Conservation (phyloP, 2,888 invertebrate genomes). For the Cantharis lateralis region DNA sequence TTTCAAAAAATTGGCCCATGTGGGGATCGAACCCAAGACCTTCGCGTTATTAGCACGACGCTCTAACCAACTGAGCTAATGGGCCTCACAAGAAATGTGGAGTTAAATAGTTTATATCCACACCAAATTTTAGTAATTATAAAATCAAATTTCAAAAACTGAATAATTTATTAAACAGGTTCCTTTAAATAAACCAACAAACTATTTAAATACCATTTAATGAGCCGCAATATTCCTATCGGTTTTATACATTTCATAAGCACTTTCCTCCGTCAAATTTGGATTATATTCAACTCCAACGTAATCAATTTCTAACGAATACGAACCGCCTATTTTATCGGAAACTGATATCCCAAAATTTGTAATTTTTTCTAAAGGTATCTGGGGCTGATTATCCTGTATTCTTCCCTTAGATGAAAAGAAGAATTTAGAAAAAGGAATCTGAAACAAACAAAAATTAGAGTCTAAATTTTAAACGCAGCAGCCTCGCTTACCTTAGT, state of each 20-base stretch:
- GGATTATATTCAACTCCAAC: conserved; percentile 86
- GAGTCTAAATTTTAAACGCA: background rate
- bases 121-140: too few species aligned
- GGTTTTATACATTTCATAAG: conserved; percentile 91
- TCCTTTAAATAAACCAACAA: background rate
- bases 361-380: conserved; percentile 66
- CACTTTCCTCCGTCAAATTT: conserved; percentile 79
- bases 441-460: conserved; percentile 64
- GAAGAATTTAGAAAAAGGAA: conserved; percentile 93
- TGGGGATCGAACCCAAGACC: conserved; percentile 77
- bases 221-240: conserved; percentile 68
- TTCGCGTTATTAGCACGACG: conserved; percentile 79
- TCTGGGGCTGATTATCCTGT: conserved; percentile 77
- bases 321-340: conserved; percentile 82
- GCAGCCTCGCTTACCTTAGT: conserved; percentile 64
- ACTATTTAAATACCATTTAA: conserved; percentile 46
- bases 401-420: conserved; percentile 80
- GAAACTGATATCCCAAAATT: conserved; percentile 82
- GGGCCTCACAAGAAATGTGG: conserved; percentile 58
- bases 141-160: background rate
- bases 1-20: conserved; percentile 62
- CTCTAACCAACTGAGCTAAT: conserved; percentile 79
- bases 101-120: too few species aligned
- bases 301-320: conserved; percentile 90
- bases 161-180: too few species aligned